A percentile compares a stretch with the other conserved stretches of the same genome.
phyloP scores from a whole-genome alignment of 2,113 vertebrate species.

The Crotalus tigris region DNA sequence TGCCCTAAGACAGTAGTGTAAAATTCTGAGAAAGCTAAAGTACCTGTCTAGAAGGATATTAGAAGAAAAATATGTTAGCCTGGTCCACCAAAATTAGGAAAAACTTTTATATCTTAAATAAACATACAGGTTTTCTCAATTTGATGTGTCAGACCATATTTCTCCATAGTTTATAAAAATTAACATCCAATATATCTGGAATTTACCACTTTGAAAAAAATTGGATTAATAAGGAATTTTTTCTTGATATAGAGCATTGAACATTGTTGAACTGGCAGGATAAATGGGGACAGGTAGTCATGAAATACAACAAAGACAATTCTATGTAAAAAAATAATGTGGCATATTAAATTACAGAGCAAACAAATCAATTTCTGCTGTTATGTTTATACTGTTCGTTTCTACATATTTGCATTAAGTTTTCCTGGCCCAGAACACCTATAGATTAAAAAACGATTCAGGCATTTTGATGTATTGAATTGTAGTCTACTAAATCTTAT shows the following conservation, averaged over 20 bases:
- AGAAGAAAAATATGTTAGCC: background rate
- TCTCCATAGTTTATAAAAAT: background rate
- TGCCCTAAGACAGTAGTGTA: background rate
- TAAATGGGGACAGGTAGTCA: background rate
- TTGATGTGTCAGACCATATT: background rate
- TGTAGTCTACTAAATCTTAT: background rate
- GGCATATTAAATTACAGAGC: background rate
- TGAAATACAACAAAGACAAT: background rate
- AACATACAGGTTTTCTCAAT: background rate
- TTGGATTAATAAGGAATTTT: background rate
- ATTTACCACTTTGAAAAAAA: background rate
- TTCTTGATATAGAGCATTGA: background rate
- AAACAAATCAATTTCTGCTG: background rate
- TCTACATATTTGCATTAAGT: background rate
- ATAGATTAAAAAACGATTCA: background rate
- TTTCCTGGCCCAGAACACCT: background rate
- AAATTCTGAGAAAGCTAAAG: background rate
- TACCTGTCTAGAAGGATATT: background rate
- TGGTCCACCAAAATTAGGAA: background rate
- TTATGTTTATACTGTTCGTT: background rate
- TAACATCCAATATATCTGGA: background rate
- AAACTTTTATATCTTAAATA: background rate
- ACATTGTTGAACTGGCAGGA: background rate
- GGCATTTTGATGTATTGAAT: background rate
- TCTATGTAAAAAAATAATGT: background rate